Percentiles rank a stretch among this genome's conserved stretches.
phyloP scores from a whole-genome alignment of 2,888 invertebrate genomes.

The Apamea epomidion region DNA sequence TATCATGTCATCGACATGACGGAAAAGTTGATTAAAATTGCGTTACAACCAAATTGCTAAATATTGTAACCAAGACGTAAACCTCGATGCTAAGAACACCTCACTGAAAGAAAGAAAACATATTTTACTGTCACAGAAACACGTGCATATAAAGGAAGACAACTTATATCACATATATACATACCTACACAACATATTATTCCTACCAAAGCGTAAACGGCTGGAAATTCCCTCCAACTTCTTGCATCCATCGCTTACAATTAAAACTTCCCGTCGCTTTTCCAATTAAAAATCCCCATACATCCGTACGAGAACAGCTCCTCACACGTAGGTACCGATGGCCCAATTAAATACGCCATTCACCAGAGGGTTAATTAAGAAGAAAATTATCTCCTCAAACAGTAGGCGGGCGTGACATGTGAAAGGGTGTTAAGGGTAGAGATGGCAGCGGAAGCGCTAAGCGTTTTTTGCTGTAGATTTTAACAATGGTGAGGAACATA shows the following conservation, averaged over 20 bases:
- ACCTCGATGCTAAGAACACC: slow-evolving; percentile 5
- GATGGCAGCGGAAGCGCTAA: slow-evolving; percentile 22
- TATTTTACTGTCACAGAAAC: neutral
- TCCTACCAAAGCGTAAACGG: neutral
- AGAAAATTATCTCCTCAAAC: slow-evolving; percentile 89
- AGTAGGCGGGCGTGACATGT: slow-evolving; percentile 76
- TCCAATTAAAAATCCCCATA: slow-evolving; percentile 69
- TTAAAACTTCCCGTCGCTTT: slow-evolving; percentile 40
- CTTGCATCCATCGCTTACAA: slow-evolving; percentile 39
- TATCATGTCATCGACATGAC: neutral
- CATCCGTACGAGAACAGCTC: slow-evolving; percentile 61
- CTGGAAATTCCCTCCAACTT: neutral
- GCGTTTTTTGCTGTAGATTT: neutral
- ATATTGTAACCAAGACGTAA: slow-evolving; percentile 3
- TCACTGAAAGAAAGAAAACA: neutral
- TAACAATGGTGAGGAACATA: neutral
- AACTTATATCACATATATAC: neutral
- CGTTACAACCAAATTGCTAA: neutral
- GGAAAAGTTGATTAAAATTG: neutral
- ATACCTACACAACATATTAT: neutral
- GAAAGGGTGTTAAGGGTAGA: slow-evolving; percentile 53
- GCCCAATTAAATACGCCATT: slow-evolving; percentile 86
- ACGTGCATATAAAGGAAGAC: neutral
- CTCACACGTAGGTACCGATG: slow-evolving; percentile 80
- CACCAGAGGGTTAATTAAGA: slow-evolving; percentile 87